These are phyloP conservation scores for Hydropsyche tenuis DNA, from an alignment of 1,140 invertebrate genomes.

Conservation along the genomic window DNA sequence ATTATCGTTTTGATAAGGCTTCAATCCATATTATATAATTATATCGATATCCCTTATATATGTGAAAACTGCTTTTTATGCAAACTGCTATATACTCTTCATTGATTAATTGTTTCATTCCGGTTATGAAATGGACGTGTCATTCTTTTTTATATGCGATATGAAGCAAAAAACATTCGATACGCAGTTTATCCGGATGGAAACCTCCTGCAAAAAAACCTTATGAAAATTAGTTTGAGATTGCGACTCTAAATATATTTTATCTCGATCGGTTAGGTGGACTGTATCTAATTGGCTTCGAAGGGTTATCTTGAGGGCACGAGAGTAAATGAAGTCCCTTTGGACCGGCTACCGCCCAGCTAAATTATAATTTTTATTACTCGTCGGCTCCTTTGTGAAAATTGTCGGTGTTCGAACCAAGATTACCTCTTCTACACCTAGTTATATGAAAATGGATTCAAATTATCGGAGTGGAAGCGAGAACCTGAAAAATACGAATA, in stretches of 20 bases:
- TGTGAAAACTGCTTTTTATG: too few species aligned
- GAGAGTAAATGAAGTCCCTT: conserved; percentile 32
- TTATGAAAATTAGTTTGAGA: too few species aligned
- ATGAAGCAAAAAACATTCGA: too few species aligned
- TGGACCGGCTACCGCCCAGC: conserved; percentile 30
- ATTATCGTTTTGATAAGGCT: conserved; percentile 29
- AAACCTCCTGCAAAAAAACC: background rate
- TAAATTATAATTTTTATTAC: conserved; percentile 41
- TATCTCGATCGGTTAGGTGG: conserved; percentile 9
- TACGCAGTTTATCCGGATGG: background rate
- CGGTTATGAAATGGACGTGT: background rate
- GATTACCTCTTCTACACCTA: conserved; percentile 47
- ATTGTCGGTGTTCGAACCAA: conserved; percentile 30
- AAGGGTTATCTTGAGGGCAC: conserved; percentile 29
- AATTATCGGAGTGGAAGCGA: conserved; percentile 43
- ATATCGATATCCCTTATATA: background rate
- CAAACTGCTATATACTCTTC: too few species aligned
- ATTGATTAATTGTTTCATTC: too few species aligned
- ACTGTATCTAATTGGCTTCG: conserved; percentile 27
- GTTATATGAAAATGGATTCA: conserved; percentile 46
- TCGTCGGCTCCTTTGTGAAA: conserved; percentile 37
- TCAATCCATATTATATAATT: background rate
- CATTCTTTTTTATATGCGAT: background rate
- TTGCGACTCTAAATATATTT: background rate
- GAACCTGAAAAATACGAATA: conserved; percentile 32